These are phyloP conservation scores for Calyptomena viridis DNA, from an alignment of 2,113 vertebrate species.

Conservation along the genomic window DNA sequence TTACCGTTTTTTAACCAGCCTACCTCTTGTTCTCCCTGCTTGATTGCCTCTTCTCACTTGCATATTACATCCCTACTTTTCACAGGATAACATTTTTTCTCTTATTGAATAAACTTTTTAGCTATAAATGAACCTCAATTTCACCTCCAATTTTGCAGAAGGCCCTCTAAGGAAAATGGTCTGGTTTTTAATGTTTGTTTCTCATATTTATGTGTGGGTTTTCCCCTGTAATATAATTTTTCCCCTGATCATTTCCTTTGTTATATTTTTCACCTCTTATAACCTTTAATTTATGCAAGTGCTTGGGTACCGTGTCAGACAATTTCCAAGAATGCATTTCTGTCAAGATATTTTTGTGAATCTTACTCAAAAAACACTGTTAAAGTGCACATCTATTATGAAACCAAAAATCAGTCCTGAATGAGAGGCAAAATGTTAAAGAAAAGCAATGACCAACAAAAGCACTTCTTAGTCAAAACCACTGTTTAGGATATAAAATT, in stretches of 20 bases:
- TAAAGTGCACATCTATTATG: neutral
- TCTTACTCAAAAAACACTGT: neutral
- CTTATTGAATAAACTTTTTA: neutral
- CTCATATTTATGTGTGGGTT: neutral
- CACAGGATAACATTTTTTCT: neutral
- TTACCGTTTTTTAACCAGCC: neutral
- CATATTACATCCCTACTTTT: neutral
- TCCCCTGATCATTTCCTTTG: fast-evolving
- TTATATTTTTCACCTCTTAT: neutral
- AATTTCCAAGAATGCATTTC: neutral
- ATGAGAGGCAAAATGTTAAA: neutral
- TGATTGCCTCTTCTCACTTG: neutral
- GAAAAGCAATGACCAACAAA: neutral
- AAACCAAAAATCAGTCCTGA: neutral
- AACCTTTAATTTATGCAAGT: neutral
- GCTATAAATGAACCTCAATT: neutral
- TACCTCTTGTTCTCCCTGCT: neutral
- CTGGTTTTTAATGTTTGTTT: neutral
- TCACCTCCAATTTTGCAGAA: neutral
- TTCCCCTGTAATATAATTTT: neutral
- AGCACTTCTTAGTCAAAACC: neutral
- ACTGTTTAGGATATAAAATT: neutral
- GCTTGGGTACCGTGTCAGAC: neutral
- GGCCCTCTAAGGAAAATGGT: neutral
- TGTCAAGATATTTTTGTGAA: neutral